Evolutionary conservation across 2,888 invertebrate species (phyloP), one percentile per base, ranked within the genome.

Genomic region (Meta bourneti): DNA sequence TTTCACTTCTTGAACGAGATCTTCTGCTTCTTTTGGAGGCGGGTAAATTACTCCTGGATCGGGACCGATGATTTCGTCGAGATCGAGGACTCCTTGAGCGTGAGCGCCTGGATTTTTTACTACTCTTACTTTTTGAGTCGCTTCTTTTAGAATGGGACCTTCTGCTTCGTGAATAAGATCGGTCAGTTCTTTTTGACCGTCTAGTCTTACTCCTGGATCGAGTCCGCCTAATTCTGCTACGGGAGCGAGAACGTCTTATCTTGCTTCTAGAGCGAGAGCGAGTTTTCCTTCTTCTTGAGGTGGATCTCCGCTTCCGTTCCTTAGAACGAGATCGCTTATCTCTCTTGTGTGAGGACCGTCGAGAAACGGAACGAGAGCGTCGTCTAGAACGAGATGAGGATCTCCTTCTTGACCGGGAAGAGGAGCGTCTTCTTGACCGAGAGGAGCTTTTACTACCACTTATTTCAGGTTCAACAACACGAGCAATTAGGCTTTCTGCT

Each of bases 391-490:
- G 49, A 19, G 82, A 82, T 1, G 75, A 19, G 8, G 91, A 91
- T 48, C 82, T 51, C 19, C 81, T 81, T 13, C 87, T 49, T 7
- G 82, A 83, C 52, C 87, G 48, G 4, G 87, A 83, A 9, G 87
- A 83, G n/a, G 91, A 87, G 7, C 82, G 75, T 19, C 87, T 70
- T 49, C 87, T 74, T 1, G 82, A 83, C n/a, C 83, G 69, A 6
- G 80, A 81, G 0, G 80, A 80, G 20, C 69, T 51, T 13, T 69
- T 89, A 16, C 70, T 78, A 7, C 91, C 91, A 48, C 87, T 71
- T 49, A 91, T 91, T 91, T 91, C 91, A 52, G 91, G 91, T 71
- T 91, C 91, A 48, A 91, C 91, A 2, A 91, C 91, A 7, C 91
- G 54, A 51, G 91, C 91, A 72, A 91, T 91, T 69, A 91, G 69